These are phyloP conservation scores for Peromyscus polionotus DNA, from an alignment of 2,113 vertebrate species.

Conservation along the genomic window DNA sequence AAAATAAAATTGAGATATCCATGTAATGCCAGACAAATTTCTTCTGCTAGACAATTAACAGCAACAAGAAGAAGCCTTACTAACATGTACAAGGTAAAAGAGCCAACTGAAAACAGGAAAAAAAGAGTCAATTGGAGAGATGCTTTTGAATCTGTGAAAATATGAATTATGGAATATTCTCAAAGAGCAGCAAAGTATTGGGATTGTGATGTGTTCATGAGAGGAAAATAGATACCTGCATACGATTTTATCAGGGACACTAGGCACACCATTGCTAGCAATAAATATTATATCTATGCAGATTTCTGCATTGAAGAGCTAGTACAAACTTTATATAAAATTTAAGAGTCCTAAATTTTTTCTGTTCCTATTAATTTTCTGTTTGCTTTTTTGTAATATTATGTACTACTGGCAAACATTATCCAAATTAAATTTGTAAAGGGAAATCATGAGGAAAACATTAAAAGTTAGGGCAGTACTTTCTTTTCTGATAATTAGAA, in stretches of 20 bases:
- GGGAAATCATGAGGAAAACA: neutral
- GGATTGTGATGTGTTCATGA: neutral
- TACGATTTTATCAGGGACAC: conserved; percentile 7
- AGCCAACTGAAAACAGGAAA: neutral
- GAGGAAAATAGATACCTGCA: neutral
- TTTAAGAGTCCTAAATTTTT: neutral
- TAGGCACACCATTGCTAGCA: conserved; percentile 5
- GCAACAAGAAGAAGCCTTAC: neutral
- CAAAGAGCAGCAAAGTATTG: conserved; percentile 26
- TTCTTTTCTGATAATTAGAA: neutral
- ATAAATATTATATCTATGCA: conserved; percentile 12
- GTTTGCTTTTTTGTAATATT: neutral
- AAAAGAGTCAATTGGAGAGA: neutral
- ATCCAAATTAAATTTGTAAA: neutral
- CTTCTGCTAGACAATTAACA: neutral
- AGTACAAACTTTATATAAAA: conserved; percentile 40
- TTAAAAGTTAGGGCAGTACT: neutral
- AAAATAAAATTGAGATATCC: neutral
- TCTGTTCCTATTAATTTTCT: neutral
- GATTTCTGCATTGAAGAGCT: neutral
- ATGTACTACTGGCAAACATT: neutral
- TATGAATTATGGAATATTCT: conserved; percentile 26
- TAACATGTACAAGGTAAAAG: neutral
- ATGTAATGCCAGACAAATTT: neutral
- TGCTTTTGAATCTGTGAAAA: conserved; percentile 37